phyloP scores from a whole-genome alignment of 2,797 vertebrate genomes.

The Gouania willdenowi region DNA sequence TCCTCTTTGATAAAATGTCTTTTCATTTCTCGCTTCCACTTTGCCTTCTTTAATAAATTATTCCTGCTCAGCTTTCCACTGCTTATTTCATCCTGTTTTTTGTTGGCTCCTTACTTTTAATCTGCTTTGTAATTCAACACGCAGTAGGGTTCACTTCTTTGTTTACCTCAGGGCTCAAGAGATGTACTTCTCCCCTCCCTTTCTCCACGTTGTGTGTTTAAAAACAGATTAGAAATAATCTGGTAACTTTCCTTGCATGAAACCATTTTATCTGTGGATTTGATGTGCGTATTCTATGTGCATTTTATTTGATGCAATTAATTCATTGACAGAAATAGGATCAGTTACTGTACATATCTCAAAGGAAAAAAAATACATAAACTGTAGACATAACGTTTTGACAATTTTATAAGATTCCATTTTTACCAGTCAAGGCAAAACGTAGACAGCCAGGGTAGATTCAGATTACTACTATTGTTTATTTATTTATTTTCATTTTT shows the following conservation, averaged over 20 bases:
- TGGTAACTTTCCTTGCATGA: slow-evolving; percentile 35
- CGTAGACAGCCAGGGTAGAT: too few species aligned
- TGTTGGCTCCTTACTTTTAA: slow-evolving; percentile 7
- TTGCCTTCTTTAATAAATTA: slow-evolving; percentile 11
- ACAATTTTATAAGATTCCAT: too few species aligned
- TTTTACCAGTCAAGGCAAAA: too few species aligned
- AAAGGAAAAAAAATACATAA: too few species aligned
- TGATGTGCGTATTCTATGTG: slow-evolving; percentile 33
- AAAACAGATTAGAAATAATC: slow-evolving; percentile 16
- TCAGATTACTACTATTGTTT: too few species aligned
- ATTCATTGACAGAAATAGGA: too few species aligned
- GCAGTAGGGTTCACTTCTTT: slow-evolving; percentile 27
- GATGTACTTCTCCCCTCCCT: slow-evolving; percentile 13
- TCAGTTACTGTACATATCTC: too few species aligned
- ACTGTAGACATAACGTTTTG: too few species aligned
- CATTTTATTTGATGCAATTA: slow-evolving; percentile 57
- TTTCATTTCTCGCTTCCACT: slow-evolving; percentile 4
- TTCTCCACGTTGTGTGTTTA: slow-evolving; percentile 1
- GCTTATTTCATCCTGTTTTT: slow-evolving; percentile 9
- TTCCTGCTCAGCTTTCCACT: slow-evolving; percentile 10
- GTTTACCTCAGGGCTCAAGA: slow-evolving; percentile 22
- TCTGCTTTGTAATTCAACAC: slow-evolving; percentile 23
- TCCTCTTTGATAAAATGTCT: slow-evolving; percentile 2
- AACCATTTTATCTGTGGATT: slow-evolving; percentile 23
- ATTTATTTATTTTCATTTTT: too few species aligned